Base-by-base conservation (phyloP, 2,113 vertebrate species). In the Triplophysa rosa region DNA sequence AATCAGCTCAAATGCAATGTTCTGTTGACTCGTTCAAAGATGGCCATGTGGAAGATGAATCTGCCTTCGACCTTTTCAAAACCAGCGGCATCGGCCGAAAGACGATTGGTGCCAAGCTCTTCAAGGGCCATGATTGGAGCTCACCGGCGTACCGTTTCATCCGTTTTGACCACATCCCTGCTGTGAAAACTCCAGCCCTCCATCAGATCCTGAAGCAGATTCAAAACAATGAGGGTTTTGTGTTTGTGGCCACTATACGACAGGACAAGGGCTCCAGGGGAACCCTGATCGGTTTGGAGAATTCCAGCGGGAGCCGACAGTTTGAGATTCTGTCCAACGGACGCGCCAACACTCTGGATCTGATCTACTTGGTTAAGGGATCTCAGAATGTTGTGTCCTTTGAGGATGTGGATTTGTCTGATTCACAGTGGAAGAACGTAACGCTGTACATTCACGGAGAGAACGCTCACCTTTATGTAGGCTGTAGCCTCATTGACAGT, bases 261-360 rank as follows among this genome's bases (percentile, higher is more conserved):
- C 97, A 99, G 91, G 96, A 98, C 90, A 94, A 94, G 40, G 87
- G 86, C 79, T 95, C 95, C 0, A 87, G 93, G 80, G 97, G 97
- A 64, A 98, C 97, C 17, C 70, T 98, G 82, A 88, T 99, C 69
- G 93, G 92, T 2, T 81, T 99, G 84, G 95, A 96, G 85, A 94
- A 92, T 17, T 90, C 94, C 0, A 92, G 93, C 8, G 88, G 90
- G 80, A 92, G 90, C 75, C 89, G 96, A 80, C 95, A 96, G 86
- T 98, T 99, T 75, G 96, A 98, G 89, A 92, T 99, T 0, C 88
- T 98, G 83, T 98, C 97, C 86, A 97, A 98, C 9, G 97, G 97
- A 62, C 93, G 93, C 0, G 92, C 94, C 47, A 98, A 99, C 93
- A 95, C 94, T 2, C 92, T 99, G 92, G 97, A 99, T 86, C 92